Evolutionary conservation across 1,140 invertebrate species (phyloP).

Genomic region (Pseudomyrmex concolor): DNA sequence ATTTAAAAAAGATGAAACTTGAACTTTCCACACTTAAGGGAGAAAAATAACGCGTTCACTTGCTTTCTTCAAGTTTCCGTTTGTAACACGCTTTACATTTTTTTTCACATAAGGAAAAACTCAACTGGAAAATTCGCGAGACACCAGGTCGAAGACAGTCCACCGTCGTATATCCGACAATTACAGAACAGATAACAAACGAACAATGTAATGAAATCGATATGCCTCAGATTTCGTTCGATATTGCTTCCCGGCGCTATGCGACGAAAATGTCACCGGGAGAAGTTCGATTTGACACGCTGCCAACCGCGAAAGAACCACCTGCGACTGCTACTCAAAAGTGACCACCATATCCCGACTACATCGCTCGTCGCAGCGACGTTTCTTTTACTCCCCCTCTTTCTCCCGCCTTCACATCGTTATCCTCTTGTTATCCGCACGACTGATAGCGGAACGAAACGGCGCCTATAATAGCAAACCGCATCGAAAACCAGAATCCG

Average conservation of each 20-base stretch:
- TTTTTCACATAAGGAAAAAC: background rate
- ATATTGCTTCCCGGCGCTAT: background rate
- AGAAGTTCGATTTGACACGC: background rate
- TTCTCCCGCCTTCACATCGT: background rate
- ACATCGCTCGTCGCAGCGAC: constrained; percentile 28
- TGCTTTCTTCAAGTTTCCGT: background rate
- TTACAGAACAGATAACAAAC: constrained; percentile 18
- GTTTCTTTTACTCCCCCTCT: background rate
- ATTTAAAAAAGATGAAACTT: background rate
- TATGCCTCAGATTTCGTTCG: background rate
- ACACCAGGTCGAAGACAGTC: constrained; percentile 30
- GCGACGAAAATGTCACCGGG: background rate
- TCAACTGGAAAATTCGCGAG: constrained; percentile 14
- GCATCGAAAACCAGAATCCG: background rate
- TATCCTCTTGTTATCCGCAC: constrained; percentile 45
- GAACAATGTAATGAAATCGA: background rate
- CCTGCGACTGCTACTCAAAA: constrained; percentile 51
- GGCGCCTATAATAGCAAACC: constrained; percentile 4
- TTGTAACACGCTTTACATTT: too few relatives aligned
- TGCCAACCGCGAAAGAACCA: constrained; percentile 25
- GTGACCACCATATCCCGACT: constrained; percentile 65
- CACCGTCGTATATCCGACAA: constrained; percentile 15
- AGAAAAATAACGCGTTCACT: background rate
- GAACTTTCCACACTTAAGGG: background rate
- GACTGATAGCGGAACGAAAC: constrained; percentile 57